Conservation (phyloP, 2,888 invertebrate genomes). For the Epinotia demarniana region DNA sequence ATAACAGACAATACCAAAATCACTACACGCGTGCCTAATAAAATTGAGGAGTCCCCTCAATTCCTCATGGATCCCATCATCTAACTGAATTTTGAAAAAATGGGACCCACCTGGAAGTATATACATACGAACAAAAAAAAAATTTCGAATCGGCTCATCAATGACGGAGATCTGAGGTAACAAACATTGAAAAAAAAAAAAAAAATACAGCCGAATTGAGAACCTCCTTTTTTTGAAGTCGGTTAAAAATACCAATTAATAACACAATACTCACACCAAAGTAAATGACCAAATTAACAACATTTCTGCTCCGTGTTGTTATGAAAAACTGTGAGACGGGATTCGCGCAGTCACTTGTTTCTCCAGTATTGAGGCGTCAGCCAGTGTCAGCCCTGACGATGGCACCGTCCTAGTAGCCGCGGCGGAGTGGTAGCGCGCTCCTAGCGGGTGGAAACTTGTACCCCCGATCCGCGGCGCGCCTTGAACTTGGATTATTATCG, state of each 20-base stretch:
- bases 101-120: no score
- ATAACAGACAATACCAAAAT: no score
- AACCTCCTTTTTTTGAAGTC: no score
- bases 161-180: no score
- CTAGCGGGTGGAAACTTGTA: constrained; percentile 75
- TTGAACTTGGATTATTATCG: constrained; percentile 83
- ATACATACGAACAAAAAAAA: no score
- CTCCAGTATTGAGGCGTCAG: not conserved
- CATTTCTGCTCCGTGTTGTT: not conserved
- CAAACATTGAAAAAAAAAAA: no score
- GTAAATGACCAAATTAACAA: constrained; percentile 12
- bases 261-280: constrained; percentile 31
- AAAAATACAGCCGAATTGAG: no score
- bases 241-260: not conserved
- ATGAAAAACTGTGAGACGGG: not conserved
- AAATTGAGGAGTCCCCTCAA: no score
- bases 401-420: constrained; percentile 60
- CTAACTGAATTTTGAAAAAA: no score
- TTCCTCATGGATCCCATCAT: no score
- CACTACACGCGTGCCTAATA: no score
- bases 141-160: no score
- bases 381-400: constrained; percentile 47
- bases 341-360: constrained; percentile 13
- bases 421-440: constrained; percentile 69
- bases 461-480: constrained; percentile 69